phyloP scores from a whole-genome alignment of 2,113 vertebrate genomes.

The Clarias magur region DNA sequence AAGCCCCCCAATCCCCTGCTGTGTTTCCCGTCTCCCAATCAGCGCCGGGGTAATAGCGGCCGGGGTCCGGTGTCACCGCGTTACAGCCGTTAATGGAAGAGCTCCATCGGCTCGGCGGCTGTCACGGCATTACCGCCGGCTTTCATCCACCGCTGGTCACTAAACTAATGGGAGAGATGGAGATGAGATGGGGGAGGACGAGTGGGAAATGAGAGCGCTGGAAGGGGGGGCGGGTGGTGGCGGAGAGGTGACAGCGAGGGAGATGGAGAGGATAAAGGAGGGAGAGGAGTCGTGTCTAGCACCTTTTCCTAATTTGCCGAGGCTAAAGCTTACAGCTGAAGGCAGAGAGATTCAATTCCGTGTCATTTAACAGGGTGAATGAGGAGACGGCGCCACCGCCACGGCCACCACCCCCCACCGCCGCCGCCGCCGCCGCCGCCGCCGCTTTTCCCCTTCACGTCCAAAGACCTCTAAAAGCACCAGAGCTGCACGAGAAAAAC shows the following conservation, averaged over 20 bases:
- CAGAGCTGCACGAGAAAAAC: conserved; percentile 21
- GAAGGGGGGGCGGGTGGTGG: neutral
- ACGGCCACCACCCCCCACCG: neutral
- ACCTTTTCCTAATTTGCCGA: conserved; percentile 48
- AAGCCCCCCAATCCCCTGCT: conserved; percentile 72
- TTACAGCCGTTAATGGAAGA: conserved; percentile 91
- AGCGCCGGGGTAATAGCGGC: conserved; percentile 87
- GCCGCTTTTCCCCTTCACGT: neutral
- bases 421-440: neutral
- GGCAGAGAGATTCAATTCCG: conserved; percentile 50
- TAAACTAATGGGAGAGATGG: conserved; percentile 76
- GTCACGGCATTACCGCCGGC: conserved; percentile 58
- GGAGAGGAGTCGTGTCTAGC: conserved; percentile 42
- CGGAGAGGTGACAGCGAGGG: conserved; percentile 35
- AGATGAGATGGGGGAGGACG: conserved; percentile 45
- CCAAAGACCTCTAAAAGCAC: conserved; percentile 18
- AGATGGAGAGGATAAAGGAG: conserved; percentile 38
- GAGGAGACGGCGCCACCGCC: conserved; percentile 30
- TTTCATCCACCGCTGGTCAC: conserved; percentile 76
- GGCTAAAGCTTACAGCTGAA: conserved; percentile 46
- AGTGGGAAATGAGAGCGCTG: conserved; percentile 40
- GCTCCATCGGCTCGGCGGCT: conserved; percentile 72
- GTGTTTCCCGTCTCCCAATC: conserved; percentile 86
- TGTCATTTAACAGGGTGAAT: conserved; percentile 51
- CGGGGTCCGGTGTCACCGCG: conserved; percentile 88